Evolutionary conservation across 2,797 vertebrate species (phyloP).

Genomic region (Dryobates pubescens): DNA sequence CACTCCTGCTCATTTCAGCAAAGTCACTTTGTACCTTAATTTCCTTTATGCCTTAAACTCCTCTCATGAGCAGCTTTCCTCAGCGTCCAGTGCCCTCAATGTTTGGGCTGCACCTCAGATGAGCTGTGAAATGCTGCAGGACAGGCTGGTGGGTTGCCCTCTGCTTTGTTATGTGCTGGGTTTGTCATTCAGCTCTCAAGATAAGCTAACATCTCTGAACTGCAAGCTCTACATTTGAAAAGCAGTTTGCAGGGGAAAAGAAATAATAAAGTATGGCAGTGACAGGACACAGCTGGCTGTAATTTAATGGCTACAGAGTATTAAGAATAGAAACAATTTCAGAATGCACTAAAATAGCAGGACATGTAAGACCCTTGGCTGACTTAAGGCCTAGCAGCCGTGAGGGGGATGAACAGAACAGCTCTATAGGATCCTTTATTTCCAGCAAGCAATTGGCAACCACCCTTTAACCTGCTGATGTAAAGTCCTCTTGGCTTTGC

Average conservation of each 20-base stretch:
- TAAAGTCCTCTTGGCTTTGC: not conserved
- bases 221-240: not conserved
- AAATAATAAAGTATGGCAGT: not conserved
- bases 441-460: conserved; percentile 24
- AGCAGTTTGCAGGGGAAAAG: not conserved
- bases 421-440: not conserved
- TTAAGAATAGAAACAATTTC: conserved; percentile 49
- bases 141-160: not conserved
- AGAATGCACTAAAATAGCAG: conserved; percentile 47
- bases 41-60: conserved; percentile 1
- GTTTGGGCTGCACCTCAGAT: not conserved
- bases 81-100: not conserved
- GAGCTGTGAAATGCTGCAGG: not conserved
- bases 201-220: not conserved
- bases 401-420: not conserved
- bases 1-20: conserved; percentile 11
- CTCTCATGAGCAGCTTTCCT: not conserved
- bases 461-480: not conserved
- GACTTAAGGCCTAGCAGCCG: not conserved
- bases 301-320: conserved; percentile 51
- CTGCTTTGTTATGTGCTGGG: not conserved
- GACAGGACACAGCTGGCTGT: conserved; percentile 43
- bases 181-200: not conserved
- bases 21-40: conserved; percentile 10
- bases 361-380: conserved; percentile 44